Base-by-base conservation (phyloP, 2,113 vertebrate genomes). In the Percopsis transmontana region DNA sequence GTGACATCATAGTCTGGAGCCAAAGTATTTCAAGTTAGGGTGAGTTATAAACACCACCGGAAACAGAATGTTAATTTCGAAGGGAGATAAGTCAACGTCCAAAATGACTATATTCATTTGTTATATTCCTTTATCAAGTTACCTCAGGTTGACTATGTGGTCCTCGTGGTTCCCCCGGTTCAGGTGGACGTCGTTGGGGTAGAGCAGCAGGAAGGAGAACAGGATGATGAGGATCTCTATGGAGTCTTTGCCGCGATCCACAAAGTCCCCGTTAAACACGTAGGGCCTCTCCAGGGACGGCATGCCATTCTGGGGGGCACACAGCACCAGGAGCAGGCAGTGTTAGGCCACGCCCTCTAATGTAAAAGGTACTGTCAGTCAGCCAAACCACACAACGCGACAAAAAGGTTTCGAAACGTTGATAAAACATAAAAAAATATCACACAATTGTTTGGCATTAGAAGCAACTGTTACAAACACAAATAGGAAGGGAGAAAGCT, bases 101-200 rank as follows among this genome's bases (percentile, higher is more conserved):
- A 33, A 33, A 33, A 33, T 33, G 27, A 33, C 27, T 33, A 5
- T 33, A 6, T 5, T 33, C n/a, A 2, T 44, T 44, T 44, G 41
- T 2, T 11, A 11, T 10, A 13, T 12, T 8, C 41, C 9, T 11
- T 44, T 2, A 13, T 1, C 11, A 7, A 12, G 7, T 2, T 53
- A 97, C 96, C 95, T 94, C 82, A 98, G 86, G 75, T 99, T 98
- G 74, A 98, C 92, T 47, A 98, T 91, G 7, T 96, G 93, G 86
- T 99, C 96, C 81, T 99, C 97, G 0, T 98, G 96, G 85, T 98
- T 99, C 70, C 97, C 96, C 0, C 96, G 89, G 85, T 98, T 98
- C 20, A 99, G 92, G 64, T 96, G 91, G 76, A 98, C 91, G 40
- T 95, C 93, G 40, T 94, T 93, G 0, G 97, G 97, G 42, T 95